Evolutionary conservation across 2,113 vertebrate species (phyloP), one percentile per base, ranked within the genome.

Genomic region (Isichthys henryi): DNA sequence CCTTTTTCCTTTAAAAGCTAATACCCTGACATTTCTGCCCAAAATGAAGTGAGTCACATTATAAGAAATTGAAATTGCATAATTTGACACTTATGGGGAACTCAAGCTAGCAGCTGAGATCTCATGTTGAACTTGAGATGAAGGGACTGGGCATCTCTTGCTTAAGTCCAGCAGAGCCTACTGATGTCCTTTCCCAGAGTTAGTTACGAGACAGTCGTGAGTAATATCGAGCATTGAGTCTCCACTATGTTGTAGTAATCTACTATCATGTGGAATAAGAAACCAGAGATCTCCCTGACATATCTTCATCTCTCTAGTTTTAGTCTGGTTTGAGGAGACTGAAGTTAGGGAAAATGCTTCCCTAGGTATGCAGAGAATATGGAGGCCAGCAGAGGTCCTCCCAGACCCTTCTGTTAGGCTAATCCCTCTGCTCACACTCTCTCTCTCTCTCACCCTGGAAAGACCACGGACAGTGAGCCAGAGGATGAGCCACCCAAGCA

Each of bases 401-500:
- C 15, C 70, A 39, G 4, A 39, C 17, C 2, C 74, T n/a, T 35
- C 35, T 19, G 74, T 74, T 35, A 62, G 39, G 21, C 10, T 50
- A 56, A 50, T 35, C 58, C 66, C n/a, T 77, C 66, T 50, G 45
- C 66, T 3, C 17, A 19, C 43, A n/a, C 66, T n/a, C 48, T 39
- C 50, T 27, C 80, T 27, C 80, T 62, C 39, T 86, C 31, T 91
- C 58, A 87, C 35, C 70, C 19, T 35, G 45, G 15, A 89, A 84
- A 98, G 98, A 94, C 96, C 90, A 97, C 97, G 0, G 98, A 98
- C 96, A 98, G 98, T 0, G 98, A 98, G 92, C 97, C 97, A 0
- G 98, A 99, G 94, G 98, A 98, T 2, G 96, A 97, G 88, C 92
- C 96, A 83, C 97, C 97, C 19, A 98, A 98, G 90, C 98, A 98